Percentiles rank a stretch among this genome's conserved stretches.
phyloP scores from a whole-genome alignment of 1,140 invertebrate genomes.

The Dysdera silvatica region DNA sequence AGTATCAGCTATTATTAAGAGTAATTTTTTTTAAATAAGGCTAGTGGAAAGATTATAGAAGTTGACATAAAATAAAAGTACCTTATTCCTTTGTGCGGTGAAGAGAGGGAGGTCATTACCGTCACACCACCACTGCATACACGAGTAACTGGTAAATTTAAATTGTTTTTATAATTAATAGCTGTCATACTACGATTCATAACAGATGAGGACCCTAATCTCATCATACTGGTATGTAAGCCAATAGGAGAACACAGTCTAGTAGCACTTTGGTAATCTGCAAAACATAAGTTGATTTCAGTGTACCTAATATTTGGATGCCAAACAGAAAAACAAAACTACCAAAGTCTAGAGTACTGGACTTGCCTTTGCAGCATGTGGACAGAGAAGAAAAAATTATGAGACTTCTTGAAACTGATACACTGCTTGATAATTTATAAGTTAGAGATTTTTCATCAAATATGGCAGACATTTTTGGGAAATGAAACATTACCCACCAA shows the following conservation, averaged over 20 bases:
- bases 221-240: conserved; percentile 73
- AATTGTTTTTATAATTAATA: conserved; percentile 33
- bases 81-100: conserved; percentile 40
- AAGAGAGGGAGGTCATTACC: conserved; percentile 49
- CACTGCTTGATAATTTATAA: too few species aligned
- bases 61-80: too few species aligned
- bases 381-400: too few species aligned
- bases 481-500: too few species aligned
- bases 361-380: too few species aligned
- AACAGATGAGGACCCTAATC: conserved; percentile 57
- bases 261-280: conserved; percentile 37
- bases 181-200: conserved; percentile 37
- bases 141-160: conserved; percentile 18
- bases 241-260: conserved; percentile 58
- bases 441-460: too few species aligned
- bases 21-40: not conserved
- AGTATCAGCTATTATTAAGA: not conserved
- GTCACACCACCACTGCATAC: conserved; percentile 57
- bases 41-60: not conserved
- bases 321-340: too few species aligned
- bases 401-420: too few species aligned
- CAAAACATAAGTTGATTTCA: conserved; percentile 29
- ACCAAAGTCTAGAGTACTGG: too few species aligned
- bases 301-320: too few species aligned
- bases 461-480: too few species aligned